Evolutionary conservation across 2,888 invertebrate genomes (phyloP).

Genomic region (Phalangium opilio): DNA sequence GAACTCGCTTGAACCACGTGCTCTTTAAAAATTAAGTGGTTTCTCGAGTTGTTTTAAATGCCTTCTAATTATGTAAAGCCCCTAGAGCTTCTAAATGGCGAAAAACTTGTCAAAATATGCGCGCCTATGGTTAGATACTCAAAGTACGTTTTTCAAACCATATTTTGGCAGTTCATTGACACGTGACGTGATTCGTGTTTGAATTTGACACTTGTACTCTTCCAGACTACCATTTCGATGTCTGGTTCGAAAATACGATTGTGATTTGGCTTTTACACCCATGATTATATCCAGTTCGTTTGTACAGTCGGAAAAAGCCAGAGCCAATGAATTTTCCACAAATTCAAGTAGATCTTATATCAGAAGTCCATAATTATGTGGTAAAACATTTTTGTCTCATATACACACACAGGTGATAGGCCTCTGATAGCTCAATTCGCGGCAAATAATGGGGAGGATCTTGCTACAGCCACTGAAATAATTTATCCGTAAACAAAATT

Average conservation of each 20-base stretch:
- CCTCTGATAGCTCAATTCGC: conserved; percentile 93
- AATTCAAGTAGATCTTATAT: conserved; percentile 33
- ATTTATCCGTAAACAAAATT: conserved; percentile 49
- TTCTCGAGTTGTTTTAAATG: no score
- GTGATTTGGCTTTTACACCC: conserved; percentile 82
- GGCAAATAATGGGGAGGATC: conserved; percentile 63
- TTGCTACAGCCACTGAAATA: conserved; percentile 67
- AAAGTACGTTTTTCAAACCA: conserved; percentile 40
- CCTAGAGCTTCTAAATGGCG: conserved; percentile 46
- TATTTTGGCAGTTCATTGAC: conserved; percentile 1
- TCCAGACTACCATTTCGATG: conserved; percentile 56
- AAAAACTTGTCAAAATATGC: conserved; percentile 55
- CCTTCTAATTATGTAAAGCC: background rate
- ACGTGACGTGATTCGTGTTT: background rate
- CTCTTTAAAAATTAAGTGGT: no score
- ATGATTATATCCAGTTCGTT: conserved; percentile 95
- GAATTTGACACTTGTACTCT: conserved; percentile 18
- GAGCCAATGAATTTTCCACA: conserved; percentile 64
- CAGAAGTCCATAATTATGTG: no score
- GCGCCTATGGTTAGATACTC: conserved; percentile 96
- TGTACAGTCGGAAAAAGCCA: conserved; percentile 68
- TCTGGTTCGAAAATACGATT: conserved; percentile 59
- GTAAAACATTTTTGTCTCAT: no score
- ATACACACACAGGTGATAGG: conserved; percentile 43
- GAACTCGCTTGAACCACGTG: no score